phyloP scores from a whole-genome alignment of 1,140 invertebrate genomes.

The Anastrepha obliqua region DNA sequence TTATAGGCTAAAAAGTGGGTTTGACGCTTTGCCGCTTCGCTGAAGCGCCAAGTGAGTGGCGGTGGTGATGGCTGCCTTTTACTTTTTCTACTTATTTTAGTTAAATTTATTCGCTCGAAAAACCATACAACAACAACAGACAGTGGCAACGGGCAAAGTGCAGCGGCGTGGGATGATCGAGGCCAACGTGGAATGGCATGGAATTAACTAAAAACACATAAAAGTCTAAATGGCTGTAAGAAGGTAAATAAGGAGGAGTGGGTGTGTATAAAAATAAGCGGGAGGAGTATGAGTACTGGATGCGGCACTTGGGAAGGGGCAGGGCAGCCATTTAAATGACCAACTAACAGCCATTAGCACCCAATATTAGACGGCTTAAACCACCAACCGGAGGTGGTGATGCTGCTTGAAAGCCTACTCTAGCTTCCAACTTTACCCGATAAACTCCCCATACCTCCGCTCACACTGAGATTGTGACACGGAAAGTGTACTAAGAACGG shows the following conservation, averaged over 20 bases:
- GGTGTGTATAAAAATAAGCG: background rate
- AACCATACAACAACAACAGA: background rate
- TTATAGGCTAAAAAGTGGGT: constrained; percentile 53
- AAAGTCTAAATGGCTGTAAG: constrained; percentile 12
- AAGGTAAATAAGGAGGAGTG: background rate
- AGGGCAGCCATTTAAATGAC: constrained; percentile 54
- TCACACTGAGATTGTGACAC: background rate
- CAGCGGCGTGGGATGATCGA: background rate
- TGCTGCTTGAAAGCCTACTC: background rate
- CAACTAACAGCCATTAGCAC: constrained; percentile 57
- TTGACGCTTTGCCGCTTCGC: constrained; percentile 49
- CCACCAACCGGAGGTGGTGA: background rate
- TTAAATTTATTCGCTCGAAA: constrained; percentile 27
- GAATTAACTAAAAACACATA: constrained; percentile 56
- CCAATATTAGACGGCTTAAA: constrained; percentile 53
- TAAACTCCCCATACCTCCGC: too few species aligned
- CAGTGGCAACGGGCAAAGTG: background rate
- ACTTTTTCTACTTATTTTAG: constrained; percentile 36
- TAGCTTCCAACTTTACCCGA: background rate
- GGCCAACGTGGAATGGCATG: background rate
- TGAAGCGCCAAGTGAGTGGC: background rate
- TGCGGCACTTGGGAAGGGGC: background rate
- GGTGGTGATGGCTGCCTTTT: background rate
- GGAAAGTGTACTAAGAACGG: background rate
- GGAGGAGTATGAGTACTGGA: background rate